phyloP scores from a whole-genome alignment of 2,797 vertebrate genomes.

The Xiphorhynchus erythropygius region DNA sequence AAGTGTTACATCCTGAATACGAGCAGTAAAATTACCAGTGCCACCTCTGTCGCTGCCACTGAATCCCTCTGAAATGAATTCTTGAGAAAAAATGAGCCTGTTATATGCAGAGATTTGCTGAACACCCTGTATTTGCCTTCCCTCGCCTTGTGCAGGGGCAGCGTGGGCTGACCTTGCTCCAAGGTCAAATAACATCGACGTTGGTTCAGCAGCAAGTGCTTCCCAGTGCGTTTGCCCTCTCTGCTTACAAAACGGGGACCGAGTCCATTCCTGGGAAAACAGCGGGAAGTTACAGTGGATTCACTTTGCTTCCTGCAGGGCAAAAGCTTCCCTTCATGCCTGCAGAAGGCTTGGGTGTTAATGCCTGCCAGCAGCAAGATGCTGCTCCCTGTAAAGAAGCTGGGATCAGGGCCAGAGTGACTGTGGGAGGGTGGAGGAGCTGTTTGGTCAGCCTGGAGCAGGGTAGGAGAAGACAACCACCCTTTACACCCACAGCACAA shows the following conservation, averaged over 20 bases:
- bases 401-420: background rate
- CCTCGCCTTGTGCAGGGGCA: background rate
- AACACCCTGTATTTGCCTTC: background rate
- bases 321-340: accelerated
- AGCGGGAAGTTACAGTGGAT: background rate
- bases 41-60: constrained; percentile 59
- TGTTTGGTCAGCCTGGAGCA: background rate
- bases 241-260: background rate
- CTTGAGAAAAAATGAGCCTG: constrained; percentile 42
- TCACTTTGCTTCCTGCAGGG: background rate
- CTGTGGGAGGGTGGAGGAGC: background rate
- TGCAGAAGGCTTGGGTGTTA: background rate
- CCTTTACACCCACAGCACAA: accelerated
- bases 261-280: background rate
- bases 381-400: background rate
- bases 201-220: background rate
- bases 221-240: background rate
- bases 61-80: constrained; percentile 68
- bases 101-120: constrained; percentile 43
- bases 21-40: constrained; percentile 57
- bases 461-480: background rate
- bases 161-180: background rate
- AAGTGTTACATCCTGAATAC: constrained; percentile 54
- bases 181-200: background rate
- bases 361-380: accelerated